These are phyloP conservation scores for Vanessa cardui DNA, from an alignment of 2,888 invertebrate genomes.

Conservation along the genomic window DNA sequence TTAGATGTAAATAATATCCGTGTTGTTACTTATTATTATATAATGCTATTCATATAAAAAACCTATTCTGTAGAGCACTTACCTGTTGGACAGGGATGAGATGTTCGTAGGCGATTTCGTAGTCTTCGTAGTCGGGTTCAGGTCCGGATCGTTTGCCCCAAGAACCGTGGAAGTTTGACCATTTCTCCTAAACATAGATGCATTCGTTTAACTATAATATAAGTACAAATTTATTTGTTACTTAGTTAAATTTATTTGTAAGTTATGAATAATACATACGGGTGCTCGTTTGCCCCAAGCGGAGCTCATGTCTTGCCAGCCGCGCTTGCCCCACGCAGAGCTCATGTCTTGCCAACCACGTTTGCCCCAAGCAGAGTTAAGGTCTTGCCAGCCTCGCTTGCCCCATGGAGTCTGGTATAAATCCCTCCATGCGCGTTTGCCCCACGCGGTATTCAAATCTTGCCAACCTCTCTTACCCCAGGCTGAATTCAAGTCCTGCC, in stretches of 20 bases:
- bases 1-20: too few species aligned
- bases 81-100: constrained; percentile 65
- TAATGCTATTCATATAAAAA: too few species aligned
- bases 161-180: constrained; percentile 86
- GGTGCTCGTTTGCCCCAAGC: constrained; percentile 80
- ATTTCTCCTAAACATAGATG: constrained; percentile 76
- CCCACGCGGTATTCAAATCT: constrained; percentile 79
- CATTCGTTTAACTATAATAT: constrained; percentile 3
- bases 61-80: neutral
- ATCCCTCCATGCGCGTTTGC: constrained; percentile 84
- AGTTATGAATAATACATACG: constrained; percentile 52
- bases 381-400: constrained; percentile 82
- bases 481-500: constrained; percentile 77
- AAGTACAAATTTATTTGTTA: constrained; percentile 12
- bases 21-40: too few species aligned
- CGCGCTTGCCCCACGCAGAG: constrained; percentile 80
- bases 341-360: constrained; percentile 82
- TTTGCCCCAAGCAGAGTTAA: constrained; percentile 78
- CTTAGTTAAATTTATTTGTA: constrained; percentile 59
- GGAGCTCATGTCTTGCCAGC: constrained; percentile 74
- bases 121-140: constrained; percentile 71
- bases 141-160: constrained; percentile 85
- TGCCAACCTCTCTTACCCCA: constrained; percentile 85
- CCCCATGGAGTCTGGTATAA: constrained; percentile 82
- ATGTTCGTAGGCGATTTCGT: constrained; percentile 66